phyloP scores from a whole-genome alignment of 2,888 invertebrate species.

The Pammene aurita region DNA sequence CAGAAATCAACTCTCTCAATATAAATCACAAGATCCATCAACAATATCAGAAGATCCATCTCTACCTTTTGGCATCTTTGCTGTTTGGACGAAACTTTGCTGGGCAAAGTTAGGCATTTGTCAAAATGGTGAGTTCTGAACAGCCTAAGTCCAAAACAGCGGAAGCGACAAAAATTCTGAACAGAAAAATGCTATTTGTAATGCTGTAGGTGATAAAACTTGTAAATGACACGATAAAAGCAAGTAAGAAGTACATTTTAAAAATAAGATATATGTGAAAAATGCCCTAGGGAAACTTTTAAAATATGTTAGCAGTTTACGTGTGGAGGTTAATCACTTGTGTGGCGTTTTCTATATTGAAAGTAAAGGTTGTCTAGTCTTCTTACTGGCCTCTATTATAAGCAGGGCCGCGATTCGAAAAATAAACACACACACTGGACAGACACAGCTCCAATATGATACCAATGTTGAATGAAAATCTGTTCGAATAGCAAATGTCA shows the following conservation, averaged over 20 bases:
- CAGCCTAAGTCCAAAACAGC: background rate
- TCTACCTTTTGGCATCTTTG: background rate
- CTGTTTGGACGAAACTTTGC: background rate
- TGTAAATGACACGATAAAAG: background rate
- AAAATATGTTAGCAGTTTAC: constrained; percentile 6
- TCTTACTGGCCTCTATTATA: too few species aligned
- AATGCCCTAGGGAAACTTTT: background rate
- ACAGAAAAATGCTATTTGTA: background rate
- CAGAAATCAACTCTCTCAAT: too few species aligned
- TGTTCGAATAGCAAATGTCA: too few species aligned
- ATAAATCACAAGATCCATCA: too few species aligned
- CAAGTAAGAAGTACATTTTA: background rate
- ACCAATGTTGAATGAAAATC: too few species aligned
- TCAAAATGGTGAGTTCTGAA: background rate
- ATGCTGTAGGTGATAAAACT: background rate
- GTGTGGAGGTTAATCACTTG: too few species aligned
- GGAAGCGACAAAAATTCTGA: background rate
- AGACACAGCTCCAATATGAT: too few species aligned
- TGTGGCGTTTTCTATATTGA: too few species aligned
- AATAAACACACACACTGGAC: too few species aligned
- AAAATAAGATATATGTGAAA: background rate
- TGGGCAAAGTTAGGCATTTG: background rate
- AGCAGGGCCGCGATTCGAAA: too few species aligned
- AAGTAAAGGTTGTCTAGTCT: too few species aligned
- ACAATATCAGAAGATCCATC: too few species aligned